Conservation (phyloP, 2,797 vertebrate genomes). For the Acanthiza pusilla region DNA sequence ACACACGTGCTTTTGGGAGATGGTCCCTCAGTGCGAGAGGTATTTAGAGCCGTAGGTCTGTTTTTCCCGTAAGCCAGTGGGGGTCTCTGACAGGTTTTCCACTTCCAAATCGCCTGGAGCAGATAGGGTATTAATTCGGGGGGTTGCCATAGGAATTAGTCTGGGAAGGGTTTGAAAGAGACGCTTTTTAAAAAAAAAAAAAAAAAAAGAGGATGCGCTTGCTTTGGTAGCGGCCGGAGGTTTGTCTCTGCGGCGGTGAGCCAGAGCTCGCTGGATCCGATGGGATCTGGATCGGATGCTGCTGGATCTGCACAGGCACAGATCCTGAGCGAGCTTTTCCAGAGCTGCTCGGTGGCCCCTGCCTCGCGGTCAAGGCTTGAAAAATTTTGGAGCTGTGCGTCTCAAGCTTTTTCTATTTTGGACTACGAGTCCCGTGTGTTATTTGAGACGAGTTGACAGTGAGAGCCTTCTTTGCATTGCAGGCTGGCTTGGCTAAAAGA, state of each 20-base stretch:
- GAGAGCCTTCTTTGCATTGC: background rate
- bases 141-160: background rate
- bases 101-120: fast-evolving
- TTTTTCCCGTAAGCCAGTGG: too few species aligned
- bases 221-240: background rate
- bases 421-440: background rate
- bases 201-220: background rate
- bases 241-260: background rate
- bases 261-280: background rate
- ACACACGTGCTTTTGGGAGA: background rate
- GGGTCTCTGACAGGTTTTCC: background rate
- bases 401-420: background rate
- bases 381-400: background rate
- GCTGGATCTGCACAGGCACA: background rate
- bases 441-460: background rate
- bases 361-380: background rate
- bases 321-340: background rate
- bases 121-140: background rate
- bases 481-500: background rate
- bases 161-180: background rate
- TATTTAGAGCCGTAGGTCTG: background rate
- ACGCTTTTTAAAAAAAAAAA: too few species aligned
- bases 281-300: background rate
- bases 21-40: background rate
- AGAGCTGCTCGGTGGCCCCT: background rate